Evolutionary conservation across 1,140 invertebrate species (phyloP).

Genomic region (Drosophila bocqueti): DNA sequence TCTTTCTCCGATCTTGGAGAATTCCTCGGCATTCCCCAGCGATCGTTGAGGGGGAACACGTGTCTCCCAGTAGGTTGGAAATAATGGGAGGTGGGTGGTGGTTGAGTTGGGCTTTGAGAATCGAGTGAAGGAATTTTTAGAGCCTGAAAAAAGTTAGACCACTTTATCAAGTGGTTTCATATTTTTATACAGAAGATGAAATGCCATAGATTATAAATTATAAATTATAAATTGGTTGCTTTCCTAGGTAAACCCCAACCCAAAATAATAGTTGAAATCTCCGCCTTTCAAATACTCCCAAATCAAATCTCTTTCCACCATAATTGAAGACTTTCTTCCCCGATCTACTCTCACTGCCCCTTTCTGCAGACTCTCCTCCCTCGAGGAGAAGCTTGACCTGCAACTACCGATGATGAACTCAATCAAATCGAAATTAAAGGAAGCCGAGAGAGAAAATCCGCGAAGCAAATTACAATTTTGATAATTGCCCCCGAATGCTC

Average conservation of each 20-base stretch:
- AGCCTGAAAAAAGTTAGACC: not conserved
- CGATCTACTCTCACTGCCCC: conserved; percentile 7
- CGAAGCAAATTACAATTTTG: conserved; percentile 77
- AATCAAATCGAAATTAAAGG: conserved; percentile 40
- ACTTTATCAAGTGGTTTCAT: not conserved
- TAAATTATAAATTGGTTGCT: not conserved
- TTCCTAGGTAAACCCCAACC: not conserved
- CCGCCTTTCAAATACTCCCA: not conserved
- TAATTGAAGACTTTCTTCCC: conserved; percentile 2
- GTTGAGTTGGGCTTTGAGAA: not conserved
- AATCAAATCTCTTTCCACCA: not conserved
- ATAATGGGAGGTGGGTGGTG: not conserved
- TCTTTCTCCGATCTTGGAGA: conserved; percentile 15
- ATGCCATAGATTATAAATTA: not conserved
- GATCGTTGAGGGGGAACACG: conserved; percentile 73
- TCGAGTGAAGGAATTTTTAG: not conserved
- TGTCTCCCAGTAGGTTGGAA: conserved; percentile 46
- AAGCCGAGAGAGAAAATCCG: conserved; percentile 17
- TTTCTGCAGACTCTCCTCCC: conserved; percentile 6
- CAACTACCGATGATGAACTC: conserved; percentile 52
- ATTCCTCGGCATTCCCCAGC: conserved; percentile 35
- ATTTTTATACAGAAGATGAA: not conserved
- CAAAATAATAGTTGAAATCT: not conserved
- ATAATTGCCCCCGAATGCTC: conserved; percentile 66
- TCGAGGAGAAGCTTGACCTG: conserved; percentile 50